Conservation (phyloP, 2,113 vertebrate species). For the Cyanistes caeruleus region DNA sequence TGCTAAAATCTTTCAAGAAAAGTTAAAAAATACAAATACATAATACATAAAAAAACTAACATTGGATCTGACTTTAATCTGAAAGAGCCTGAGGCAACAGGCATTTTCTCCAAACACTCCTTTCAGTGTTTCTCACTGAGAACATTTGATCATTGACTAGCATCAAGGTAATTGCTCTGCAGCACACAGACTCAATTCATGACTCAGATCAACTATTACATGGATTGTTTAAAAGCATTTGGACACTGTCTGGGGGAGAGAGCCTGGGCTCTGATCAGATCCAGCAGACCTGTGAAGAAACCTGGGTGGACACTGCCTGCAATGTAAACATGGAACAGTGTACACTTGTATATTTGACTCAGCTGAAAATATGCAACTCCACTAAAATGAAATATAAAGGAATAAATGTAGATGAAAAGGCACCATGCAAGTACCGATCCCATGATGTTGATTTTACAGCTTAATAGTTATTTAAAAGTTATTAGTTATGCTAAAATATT, state of each 20-base stretch:
- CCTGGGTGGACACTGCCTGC: background rate
- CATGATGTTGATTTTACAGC: background rate
- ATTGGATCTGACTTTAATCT: background rate
- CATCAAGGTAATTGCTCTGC: background rate
- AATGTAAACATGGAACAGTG: background rate
- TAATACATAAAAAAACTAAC: background rate
- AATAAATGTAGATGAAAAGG: background rate
- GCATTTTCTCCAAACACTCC: background rate
- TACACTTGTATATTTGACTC: fast-evolving
- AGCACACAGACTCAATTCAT: background rate
- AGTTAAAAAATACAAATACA: background rate
- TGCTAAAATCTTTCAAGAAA: background rate
- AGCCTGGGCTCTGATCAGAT: background rate
- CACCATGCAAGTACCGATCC: background rate
- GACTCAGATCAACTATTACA: background rate
- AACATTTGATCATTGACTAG: background rate
- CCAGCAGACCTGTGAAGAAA: background rate
- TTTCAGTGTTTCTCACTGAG: background rate
- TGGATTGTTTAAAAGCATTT: background rate
- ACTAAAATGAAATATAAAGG: background rate
- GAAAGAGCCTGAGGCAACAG: background rate
- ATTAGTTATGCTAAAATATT: background rate
- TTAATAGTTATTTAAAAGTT: background rate
- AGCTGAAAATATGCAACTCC: background rate
- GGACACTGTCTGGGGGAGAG: background rate